phyloP scores from a whole-genome alignment of 2,113 vertebrate genomes.

The Phycodurus eques region DNA sequence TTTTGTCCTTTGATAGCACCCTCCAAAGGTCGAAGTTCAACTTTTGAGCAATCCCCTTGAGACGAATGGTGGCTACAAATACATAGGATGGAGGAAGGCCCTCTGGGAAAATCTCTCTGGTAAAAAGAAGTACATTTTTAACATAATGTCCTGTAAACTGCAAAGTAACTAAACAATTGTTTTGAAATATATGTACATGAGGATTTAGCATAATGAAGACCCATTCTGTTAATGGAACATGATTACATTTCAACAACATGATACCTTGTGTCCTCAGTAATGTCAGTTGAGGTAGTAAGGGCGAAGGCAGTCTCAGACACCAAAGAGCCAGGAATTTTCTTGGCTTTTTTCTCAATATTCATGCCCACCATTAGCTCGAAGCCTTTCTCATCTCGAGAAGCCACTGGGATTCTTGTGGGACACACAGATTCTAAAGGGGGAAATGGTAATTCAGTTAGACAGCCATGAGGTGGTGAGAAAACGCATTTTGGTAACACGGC shows the following conservation, averaged over 20 bases:
- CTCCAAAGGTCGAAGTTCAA: conserved; percentile 75
- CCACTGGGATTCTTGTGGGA: conserved; percentile 78
- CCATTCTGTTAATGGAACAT: background rate
- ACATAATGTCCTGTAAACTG: background rate
- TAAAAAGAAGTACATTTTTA: background rate
- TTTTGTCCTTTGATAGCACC: conserved; percentile 68
- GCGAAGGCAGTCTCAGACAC: conserved; percentile 66
- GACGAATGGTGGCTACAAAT: conserved; percentile 75
- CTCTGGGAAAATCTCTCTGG: conserved; percentile 78
- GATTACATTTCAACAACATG: background rate
- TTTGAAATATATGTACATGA: background rate
- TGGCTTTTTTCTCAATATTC: conserved; percentile 71
- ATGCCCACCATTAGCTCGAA: conserved; percentile 78
- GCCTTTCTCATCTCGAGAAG: conserved; percentile 78
- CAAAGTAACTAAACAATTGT: background rate
- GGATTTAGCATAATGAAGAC: background rate
- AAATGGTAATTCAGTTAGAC: background rate
- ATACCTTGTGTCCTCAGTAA: conserved; percentile 76
- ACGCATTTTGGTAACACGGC: background rate
- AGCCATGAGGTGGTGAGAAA: background rate
- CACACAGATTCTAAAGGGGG: conserved; percentile 74
- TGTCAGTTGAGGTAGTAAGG: conserved; percentile 60
- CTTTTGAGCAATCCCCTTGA: conserved; percentile 53
- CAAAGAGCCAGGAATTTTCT: conserved; percentile 71
- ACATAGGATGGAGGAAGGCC: conserved; percentile 79